These are phyloP conservation scores for Sapayoa aenigma DNA, from an alignment of 2,113 vertebrate species.

Conservation along the genomic window DNA sequence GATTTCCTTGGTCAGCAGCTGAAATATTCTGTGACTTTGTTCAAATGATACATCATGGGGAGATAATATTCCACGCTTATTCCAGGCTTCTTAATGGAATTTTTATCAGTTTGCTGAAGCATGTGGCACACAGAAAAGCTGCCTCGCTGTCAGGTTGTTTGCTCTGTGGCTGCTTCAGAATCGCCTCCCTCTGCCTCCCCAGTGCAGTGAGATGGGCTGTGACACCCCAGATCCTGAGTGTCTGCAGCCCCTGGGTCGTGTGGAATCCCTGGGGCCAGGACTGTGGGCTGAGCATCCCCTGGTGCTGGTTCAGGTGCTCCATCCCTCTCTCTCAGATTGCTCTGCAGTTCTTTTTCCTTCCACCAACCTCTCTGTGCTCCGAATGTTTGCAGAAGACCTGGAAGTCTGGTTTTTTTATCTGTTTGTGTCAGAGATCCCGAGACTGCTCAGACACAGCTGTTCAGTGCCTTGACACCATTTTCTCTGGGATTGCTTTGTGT, in stretches of 20 bases:
- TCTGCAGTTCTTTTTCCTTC: neutral
- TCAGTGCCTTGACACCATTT: neutral
- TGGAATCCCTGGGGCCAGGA: neutral
- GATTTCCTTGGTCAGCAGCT: neutral
- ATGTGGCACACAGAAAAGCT: neutral
- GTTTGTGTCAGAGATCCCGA: neutral
- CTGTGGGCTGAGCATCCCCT: neutral
- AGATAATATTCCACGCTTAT: neutral
- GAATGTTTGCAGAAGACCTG: neutral
- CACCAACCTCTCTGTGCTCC: neutral
- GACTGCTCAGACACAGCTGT: neutral
- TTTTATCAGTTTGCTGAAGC: neutral
- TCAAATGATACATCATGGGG: neutral
- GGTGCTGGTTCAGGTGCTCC: fast-evolving
- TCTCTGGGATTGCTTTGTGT: neutral
- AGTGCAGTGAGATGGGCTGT: neutral
- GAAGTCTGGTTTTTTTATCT: fast-evolving
- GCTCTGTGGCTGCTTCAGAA: neutral
- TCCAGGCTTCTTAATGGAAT: neutral
- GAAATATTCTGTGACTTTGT: neutral
- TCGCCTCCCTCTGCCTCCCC: neutral
- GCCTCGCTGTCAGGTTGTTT: neutral
- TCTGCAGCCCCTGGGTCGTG: neutral
- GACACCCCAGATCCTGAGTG: neutral
- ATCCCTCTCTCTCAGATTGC: fast-evolving